Evolutionary conservation across 2,113 vertebrate genomes (phyloP).

Genomic region (Pagrus major): DNA sequence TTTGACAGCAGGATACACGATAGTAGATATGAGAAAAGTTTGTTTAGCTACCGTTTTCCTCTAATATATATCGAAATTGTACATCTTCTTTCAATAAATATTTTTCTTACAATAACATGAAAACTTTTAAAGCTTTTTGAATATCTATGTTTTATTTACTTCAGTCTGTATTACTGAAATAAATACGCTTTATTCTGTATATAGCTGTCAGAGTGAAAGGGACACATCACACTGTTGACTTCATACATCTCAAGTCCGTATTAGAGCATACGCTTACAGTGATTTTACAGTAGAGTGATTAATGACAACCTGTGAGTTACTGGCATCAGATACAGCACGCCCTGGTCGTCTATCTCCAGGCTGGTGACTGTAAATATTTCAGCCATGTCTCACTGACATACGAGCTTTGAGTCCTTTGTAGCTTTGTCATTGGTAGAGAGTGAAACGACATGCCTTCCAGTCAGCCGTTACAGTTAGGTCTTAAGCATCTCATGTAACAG

Average conservation of each 20-base stretch:
- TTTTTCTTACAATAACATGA: not conserved
- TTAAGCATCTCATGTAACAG: constrained; percentile 48
- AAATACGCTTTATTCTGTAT: not conserved
- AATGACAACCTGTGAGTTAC: constrained; percentile 58
- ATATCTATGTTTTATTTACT: not conserved
- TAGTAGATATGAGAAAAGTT: not conserved
- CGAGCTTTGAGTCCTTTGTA: constrained; percentile 53
- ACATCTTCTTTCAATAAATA: not conserved
- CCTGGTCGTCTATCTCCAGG: constrained; percentile 15
- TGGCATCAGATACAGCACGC: constrained; percentile 50
- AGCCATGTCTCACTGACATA: constrained; percentile 64
- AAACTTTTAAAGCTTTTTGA: not conserved
- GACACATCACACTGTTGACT: not conserved
- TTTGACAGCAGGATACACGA: too few relatives aligned
- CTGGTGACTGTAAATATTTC: constrained; percentile 69
- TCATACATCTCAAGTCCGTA: constrained; percentile 5
- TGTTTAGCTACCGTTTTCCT: not conserved
- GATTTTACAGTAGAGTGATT: not conserved
- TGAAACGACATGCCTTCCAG: constrained; percentile 61
- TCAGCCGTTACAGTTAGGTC: constrained; percentile 35
- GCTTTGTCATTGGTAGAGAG: constrained; percentile 43
- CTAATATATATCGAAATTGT: not conserved
- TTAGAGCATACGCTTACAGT: constrained; percentile 11
- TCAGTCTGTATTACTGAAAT: not conserved
- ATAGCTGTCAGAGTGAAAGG: not conserved